Evolutionary conservation across 2,797 vertebrate genomes (phyloP).

Genomic region (Xiphorhynchus erythropygius): DNA sequence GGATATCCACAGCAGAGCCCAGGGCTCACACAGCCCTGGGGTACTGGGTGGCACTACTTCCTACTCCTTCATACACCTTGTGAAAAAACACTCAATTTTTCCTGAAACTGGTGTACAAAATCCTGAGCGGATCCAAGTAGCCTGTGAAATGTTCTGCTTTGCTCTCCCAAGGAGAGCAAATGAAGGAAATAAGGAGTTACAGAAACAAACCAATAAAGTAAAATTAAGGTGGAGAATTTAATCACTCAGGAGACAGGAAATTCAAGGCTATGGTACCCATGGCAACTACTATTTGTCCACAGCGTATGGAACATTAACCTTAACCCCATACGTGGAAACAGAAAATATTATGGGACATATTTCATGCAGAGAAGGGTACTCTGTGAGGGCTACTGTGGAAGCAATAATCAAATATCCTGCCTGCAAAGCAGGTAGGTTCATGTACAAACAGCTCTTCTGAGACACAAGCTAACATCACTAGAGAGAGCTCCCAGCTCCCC

Average conservation of each 20-base stretch:
- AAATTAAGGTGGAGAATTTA: slow-evolving; percentile 52
- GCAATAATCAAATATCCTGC: slow-evolving; percentile 30
- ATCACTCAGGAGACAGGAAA: slow-evolving; percentile 40
- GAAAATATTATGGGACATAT: not conserved
- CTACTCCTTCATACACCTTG: not conserved
- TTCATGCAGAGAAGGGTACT: not conserved
- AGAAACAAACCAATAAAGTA: slow-evolving; percentile 40
- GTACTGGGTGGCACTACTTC: not conserved
- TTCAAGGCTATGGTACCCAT: slow-evolving; percentile 32
- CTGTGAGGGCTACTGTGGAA: not conserved
- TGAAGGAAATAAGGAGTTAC: slow-evolving; percentile 23
- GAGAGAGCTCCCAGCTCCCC: not conserved
- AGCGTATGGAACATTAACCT: slow-evolving; percentile 54
- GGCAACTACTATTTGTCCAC: slow-evolving; percentile 41
- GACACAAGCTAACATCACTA: not conserved
- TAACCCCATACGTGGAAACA: slow-evolving; percentile 26
- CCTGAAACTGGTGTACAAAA: not conserved
- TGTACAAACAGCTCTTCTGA: not conserved
- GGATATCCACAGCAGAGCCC: not conserved
- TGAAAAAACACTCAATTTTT: not conserved
- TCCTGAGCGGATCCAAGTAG: not conserved
- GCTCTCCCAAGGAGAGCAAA: not conserved
- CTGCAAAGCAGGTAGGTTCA: not conserved
- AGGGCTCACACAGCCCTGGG: not conserved
- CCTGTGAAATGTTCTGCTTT: not conserved